Base-by-base conservation (phyloP, 2,797 vertebrate genomes). In the Chelon auratus region DNA sequence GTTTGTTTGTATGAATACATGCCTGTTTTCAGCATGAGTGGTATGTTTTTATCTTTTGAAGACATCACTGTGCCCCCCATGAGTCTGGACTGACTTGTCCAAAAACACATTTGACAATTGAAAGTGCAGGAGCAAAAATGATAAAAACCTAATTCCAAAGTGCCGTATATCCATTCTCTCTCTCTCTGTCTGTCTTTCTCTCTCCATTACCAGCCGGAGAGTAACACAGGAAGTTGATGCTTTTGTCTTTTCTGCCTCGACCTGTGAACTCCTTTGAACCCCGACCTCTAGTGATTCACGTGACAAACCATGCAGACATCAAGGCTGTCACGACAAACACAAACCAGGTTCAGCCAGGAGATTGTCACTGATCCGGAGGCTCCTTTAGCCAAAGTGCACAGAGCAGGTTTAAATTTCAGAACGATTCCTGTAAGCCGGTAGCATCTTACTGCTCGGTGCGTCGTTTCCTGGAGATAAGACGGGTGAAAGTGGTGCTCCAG, bases 151-250 rank as follows among this genome's bases (percentile, higher is more conserved):
- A 76, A 88, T 92, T 90, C 86, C 89, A 87, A 53, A 68, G 62
- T 48, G 60, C 72, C 84, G 83, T 53, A 79, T 69, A 82, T 83
- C 68, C 58, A 45, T 82, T 81, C 63, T 76, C 50, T 69, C 63
- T 70, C 60, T 68, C 62, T 30, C 48, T 55, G 24, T 78, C 4
- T 40, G 11, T 80, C 62, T 75, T 45, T 69, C 62, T 70, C 58
- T 69, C 63, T 36, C 72, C 62, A 76, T 77, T 78, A 72, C 75
- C 82, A 72, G 78, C 68, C 71, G 64, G 63, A 15, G 81, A 75
- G 80, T 81, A 90, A 89, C 20, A 55, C 90, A 92, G 92, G 90
- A 93, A 93, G 92, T 83, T 72, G 68, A 86, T 62, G 82, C 81
- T 79, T 80, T 73, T 68, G 78, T 90, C 64, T 79, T 83, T 79